Evolutionary conservation across 92 coral and sea anemone species (phyloP).

Genomic region (Epizoanthus stellaris): DNA sequence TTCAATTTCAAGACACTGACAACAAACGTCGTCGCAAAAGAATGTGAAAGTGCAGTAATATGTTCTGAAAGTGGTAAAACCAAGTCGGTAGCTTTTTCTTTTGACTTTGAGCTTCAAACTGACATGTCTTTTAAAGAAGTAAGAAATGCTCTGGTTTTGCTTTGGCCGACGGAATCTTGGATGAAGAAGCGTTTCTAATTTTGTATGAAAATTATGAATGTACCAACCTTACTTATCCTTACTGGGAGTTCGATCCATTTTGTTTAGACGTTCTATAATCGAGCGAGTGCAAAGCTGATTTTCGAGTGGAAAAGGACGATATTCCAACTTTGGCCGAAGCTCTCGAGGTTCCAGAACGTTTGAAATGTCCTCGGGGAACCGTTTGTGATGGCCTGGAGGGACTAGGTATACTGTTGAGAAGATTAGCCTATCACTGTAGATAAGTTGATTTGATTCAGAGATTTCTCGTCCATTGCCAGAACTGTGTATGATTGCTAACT

Average conservation of each 20-base stretch:
- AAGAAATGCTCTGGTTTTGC: too few species aligned
- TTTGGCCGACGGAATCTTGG: too few species aligned
- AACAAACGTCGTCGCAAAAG: too few species aligned
- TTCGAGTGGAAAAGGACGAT: slow-evolving; percentile 34
- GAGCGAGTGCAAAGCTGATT: slow-evolving; percentile 32
- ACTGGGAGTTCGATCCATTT: slow-evolving; percentile 47
- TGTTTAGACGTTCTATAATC: slow-evolving; percentile 30
- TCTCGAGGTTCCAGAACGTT: slow-evolving; percentile 34
- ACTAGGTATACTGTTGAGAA: slow-evolving; percentile 45
- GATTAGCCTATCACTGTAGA: slow-evolving; percentile 60
- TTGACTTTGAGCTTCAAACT: too few species aligned
- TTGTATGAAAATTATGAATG: slow-evolving; percentile 31
- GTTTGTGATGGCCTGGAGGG: slow-evolving; percentile 58
- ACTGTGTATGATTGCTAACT: slow-evolving; percentile 57
- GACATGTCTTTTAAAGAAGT: too few species aligned
- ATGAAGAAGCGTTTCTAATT: neutral
- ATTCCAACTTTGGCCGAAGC: slow-evolving; percentile 28
- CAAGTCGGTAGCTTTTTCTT: too few species aligned
- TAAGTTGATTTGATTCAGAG: slow-evolving; percentile 49
- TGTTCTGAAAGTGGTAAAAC: too few species aligned
- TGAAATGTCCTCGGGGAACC: slow-evolving; percentile 60
- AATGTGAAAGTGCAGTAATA: too few species aligned
- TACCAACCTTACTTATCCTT: slow-evolving; percentile 23
- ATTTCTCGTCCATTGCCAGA: slow-evolving; percentile 67
- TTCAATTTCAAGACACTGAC: too few species aligned